A percentile compares a stretch with the other conserved stretches of the same genome.
Conservation (phyloP, 1,140 invertebrate genomes). For the Ips typographus region DNA sequence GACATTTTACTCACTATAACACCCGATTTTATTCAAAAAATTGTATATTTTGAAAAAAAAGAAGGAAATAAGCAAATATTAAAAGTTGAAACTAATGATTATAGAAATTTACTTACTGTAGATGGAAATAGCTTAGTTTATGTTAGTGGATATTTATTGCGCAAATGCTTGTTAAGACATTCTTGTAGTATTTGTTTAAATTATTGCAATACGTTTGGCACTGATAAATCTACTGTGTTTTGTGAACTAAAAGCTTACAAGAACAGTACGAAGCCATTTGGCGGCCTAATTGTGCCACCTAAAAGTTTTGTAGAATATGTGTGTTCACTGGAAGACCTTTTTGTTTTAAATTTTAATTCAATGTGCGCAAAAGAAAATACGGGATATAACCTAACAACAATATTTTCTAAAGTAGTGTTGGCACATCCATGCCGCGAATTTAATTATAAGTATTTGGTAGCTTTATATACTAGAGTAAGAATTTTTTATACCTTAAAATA, state of each 20-base stretch:
- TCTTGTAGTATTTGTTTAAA: neutral
- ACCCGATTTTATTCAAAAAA: neutral
- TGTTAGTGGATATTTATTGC: neutral
- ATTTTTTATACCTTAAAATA: no score
- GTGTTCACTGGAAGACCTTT: no score
- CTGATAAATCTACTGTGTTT: neutral
- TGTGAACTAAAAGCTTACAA: neutral
- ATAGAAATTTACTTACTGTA: neutral
- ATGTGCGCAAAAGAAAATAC: no score
- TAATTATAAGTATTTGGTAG: no score
- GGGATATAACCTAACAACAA: no score
- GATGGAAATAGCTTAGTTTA: neutral
- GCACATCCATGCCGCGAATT: no score
- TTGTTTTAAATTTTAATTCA: no score
- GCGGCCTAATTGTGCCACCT: neutral
- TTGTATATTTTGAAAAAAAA: neutral
- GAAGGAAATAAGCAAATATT: neutral
- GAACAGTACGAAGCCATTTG: neutral
- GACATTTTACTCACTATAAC: no score
- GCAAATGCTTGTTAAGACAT: slow-evolving; percentile 1
- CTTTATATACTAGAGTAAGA: no score
- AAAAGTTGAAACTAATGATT: slow-evolving; percentile 1
- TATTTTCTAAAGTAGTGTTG: no score
- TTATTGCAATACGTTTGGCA: neutral
- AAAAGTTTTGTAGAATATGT: slow-evolving; percentile 5